Evolutionary conservation across 2,113 vertebrate genomes (phyloP), one percentile per base, ranked within the genome.

Genomic region (Seriola aureovittata): DNA sequence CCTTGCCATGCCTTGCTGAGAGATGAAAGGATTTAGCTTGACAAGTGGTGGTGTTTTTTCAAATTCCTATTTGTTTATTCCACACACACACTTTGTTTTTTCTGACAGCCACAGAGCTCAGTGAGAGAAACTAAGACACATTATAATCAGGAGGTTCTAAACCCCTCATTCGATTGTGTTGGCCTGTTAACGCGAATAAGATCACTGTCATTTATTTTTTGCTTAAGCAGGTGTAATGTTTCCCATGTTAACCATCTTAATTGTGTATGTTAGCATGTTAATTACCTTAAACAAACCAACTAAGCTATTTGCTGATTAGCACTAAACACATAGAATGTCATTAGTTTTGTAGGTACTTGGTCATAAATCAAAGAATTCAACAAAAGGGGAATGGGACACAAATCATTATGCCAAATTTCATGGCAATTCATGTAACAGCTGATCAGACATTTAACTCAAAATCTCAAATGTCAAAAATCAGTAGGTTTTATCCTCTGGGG

Each of bases 11-110:
- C 44, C 54, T 62, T 11, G 29, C 67, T 19, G 25, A 23, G 25
- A 46, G 75, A 76, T 64, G 60, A 84, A 71, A 78, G 62, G 44
- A 40, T 68, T 65, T 21, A 44, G 13, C 60, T 65, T 74, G 76
- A 90, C 82, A 72, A 66, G 80, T 32, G 40, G 32, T 59, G 17
- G 42, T 48, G 36, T 75, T 71, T 73, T 73, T 48, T 74, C 8
- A 64, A 46, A 80, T 38, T 66, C 11, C 19, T 58, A 13, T 83
- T 69, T 75, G 69, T 86, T 72, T 77, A 88, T 52, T 65, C 52
- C 42, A 17, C 36, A 4, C 40, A 38, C 25, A 6, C 42, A 4
- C 46, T 17, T 9, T 54, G n/a, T 32, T 63, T 68, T 14, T 48
- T 54, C 69, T 75, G 78, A 78, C 71, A 71, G 58, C 69, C 25